Evolutionary conservation across 1,140 invertebrate species (phyloP).

Genomic region (Papilio xuthus): DNA sequence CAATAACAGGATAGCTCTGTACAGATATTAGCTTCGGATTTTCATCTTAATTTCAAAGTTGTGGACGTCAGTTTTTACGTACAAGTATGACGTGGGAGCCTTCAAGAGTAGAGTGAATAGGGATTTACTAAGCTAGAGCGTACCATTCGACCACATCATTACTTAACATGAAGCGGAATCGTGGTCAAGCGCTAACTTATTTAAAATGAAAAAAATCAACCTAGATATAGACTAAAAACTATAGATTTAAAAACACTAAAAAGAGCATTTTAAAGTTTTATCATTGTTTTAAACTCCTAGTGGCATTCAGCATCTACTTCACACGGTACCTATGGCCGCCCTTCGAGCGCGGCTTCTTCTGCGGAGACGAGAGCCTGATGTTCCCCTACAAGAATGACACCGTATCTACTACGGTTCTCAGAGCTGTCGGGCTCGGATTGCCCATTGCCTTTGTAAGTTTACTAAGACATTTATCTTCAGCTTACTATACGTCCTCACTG

Average conservation of each 20-base stretch:
- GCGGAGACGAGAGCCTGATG: conserved; percentile 94
- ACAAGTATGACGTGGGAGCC: too few relatives aligned
- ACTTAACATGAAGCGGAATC: too few relatives aligned
- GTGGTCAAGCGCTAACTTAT: too few relatives aligned
- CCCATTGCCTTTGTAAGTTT: conserved; percentile 88
- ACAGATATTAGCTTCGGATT: not conserved
- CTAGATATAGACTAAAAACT: too few relatives aligned
- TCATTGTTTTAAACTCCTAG: conserved; percentile 74
- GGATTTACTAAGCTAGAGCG: too few relatives aligned
- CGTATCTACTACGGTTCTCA: conserved; percentile 88
- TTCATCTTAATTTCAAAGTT: not conserved
- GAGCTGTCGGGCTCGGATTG: conserved; percentile 87
- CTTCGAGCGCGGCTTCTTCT: conserved; percentile 96
- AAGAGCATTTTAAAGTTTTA: not conserved
- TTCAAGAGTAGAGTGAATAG: too few relatives aligned
- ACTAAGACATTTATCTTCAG: conserved; percentile 14
- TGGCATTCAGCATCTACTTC: conserved; percentile 84
- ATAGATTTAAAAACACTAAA: not conserved
- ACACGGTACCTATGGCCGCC: conserved; percentile 86
- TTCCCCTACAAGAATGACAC: conserved; percentile 93
- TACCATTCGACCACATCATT: too few relatives aligned
- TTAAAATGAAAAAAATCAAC: too few relatives aligned
- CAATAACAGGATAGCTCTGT: not conserved
- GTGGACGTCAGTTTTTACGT: too few relatives aligned
- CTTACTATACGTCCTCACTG: too few relatives aligned